phyloP scores from a whole-genome alignment of 2,113 vertebrate genomes.

The Thinocorus orbignyianus region DNA sequence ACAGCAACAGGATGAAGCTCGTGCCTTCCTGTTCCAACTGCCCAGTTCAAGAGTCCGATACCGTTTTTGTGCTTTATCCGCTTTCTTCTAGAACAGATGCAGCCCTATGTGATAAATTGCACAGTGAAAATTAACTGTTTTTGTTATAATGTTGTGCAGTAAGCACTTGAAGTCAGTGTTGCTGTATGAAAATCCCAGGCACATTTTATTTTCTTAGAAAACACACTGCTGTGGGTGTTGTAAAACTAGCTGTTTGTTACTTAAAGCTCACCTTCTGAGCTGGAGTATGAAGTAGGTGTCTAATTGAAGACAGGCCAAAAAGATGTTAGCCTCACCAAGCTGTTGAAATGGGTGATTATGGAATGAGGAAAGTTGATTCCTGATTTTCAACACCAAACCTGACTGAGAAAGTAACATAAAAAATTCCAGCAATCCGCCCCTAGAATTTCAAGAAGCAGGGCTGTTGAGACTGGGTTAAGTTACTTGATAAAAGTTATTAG shows the following conservation, averaged over 20 bases:
- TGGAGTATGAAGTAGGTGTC: neutral
- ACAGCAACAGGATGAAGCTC: neutral
- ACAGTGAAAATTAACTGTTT: neutral
- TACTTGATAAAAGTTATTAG: neutral
- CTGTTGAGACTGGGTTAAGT: neutral
- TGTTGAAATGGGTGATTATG: neutral
- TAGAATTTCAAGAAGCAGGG: neutral
- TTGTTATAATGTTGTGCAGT: rapidly evolving
- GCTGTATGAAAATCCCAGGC: neutral
- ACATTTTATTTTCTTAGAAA: neutral
- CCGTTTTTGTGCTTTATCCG: neutral
- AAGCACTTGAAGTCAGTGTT: neutral
- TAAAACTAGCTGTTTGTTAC: neutral
- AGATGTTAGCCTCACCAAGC: neutral
- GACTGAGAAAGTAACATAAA: neutral
- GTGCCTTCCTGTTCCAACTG: neutral
- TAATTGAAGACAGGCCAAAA: neutral
- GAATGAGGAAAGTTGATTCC: neutral
- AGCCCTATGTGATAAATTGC: neutral
- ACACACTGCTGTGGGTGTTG: neutral
- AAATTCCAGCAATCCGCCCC: neutral
- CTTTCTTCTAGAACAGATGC: neutral
- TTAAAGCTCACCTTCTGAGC: neutral
- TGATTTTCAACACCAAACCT: neutral
- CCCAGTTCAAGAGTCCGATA: too few relatives aligned